phyloP scores from a whole-genome alignment of 92 coral and sea anemone genomes.

The Isaurus tuberculatus region DNA sequence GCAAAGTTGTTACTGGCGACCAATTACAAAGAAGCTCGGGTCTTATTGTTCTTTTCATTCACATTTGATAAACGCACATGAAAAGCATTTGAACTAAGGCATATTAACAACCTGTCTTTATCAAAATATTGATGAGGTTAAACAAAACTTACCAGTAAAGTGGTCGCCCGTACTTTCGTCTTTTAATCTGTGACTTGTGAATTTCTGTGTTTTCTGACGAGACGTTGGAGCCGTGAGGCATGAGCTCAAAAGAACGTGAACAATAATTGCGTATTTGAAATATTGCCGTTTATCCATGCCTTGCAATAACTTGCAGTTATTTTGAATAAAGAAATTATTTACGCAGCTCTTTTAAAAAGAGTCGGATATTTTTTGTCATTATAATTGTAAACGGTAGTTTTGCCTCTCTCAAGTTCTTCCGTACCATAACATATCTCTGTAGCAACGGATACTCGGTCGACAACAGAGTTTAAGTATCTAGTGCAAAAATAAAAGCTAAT shows the following conservation, averaged over 20 bases:
- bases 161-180: background rate
- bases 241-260: constrained; percentile 5
- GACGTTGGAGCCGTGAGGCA: constrained; percentile 40
- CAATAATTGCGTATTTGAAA: background rate
- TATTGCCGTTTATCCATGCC: constrained; percentile 13
- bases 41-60: no score
- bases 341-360: background rate
- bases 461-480: background rate
- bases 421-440: background rate
- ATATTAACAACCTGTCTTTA: no score
- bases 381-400: background rate
- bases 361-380: background rate
- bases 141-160: constrained; percentile 14
- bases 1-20: no score
- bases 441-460: background rate
- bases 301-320: background rate
- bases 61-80: no score
- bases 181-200: background rate
- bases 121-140: background rate
- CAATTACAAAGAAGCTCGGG: no score
- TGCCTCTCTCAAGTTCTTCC: background rate
- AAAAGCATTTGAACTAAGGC: no score
- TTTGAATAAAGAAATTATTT: background rate
- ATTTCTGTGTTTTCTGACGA: background rate
- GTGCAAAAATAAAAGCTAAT: background rate